phyloP scores from a whole-genome alignment of 2,797 vertebrate genomes.

The Gouania willdenowi region DNA sequence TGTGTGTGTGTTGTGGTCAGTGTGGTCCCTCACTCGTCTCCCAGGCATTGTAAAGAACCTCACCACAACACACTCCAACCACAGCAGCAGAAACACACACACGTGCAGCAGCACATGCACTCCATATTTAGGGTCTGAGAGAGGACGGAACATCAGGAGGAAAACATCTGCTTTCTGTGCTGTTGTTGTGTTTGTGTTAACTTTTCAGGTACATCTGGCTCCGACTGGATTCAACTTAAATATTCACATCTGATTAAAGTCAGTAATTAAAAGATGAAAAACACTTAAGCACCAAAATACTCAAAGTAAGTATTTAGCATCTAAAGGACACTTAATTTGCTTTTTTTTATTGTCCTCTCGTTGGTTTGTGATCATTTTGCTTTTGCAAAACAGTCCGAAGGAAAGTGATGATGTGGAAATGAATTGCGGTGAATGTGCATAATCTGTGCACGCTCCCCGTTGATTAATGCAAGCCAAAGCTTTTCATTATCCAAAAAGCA shows the following conservation, averaged over 20 bases:
- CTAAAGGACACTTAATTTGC: slow-evolving; percentile 1
- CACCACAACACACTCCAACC: slow-evolving; percentile 29
- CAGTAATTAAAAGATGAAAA: not conserved
- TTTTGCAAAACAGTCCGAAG: slow-evolving; percentile 14
- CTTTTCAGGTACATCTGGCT: slow-evolving; percentile 1
- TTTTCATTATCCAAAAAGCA: slow-evolving; percentile 52
- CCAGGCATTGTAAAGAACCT: slow-evolving; percentile 49
- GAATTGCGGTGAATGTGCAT: slow-evolving; percentile 39
- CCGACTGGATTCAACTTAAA: not conserved
- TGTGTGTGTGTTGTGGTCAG: slow-evolving; percentile 49
- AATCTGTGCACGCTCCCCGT: slow-evolving; percentile 47
- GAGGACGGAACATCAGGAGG: slow-evolving; percentile 15
- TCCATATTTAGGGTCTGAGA: slow-evolving; percentile 33
- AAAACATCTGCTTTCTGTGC: not conserved
- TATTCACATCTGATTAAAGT: slow-evolving; percentile 2
- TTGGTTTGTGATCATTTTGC: slow-evolving; percentile 21
- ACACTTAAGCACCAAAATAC: not conserved
- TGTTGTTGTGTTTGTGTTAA: not conserved
- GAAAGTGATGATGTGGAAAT: slow-evolving; percentile 38
- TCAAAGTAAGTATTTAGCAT: slow-evolving; percentile 4
- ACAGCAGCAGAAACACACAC: slow-evolving; percentile 49
- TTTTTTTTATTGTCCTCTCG: slow-evolving; percentile 12
- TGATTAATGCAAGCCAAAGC: slow-evolving; percentile 52
- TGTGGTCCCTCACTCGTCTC: slow-evolving; percentile 50
- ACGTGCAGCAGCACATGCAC: slow-evolving; percentile 27